A percentile compares a stretch with the other conserved stretches of the same genome.
Evolutionary conservation across 2,797 vertebrate species (phyloP).

Genomic region (Meda fulgida): DNA sequence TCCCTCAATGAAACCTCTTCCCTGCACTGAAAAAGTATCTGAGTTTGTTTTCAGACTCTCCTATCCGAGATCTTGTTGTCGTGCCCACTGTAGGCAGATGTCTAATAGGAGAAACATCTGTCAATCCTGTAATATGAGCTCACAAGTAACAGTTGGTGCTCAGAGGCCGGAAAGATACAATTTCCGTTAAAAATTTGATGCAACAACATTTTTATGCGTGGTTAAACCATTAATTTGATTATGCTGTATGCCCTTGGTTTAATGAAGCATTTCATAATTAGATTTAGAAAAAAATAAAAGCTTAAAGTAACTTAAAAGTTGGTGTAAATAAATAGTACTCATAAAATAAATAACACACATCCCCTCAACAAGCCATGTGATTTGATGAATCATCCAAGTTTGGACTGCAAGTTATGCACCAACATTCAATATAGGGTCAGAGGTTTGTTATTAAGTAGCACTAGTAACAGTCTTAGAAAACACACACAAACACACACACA

Average conservation of each 20-base stretch:
- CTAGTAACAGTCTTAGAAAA: background rate
- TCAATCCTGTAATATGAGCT: conserved; percentile 62
- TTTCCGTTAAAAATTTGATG: conserved; percentile 46
- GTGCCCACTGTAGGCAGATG: conserved; percentile 56
- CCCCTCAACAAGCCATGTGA: background rate
- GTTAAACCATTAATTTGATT: background rate
- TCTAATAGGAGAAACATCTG: conserved; percentile 72
- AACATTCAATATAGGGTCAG: background rate
- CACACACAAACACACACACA: no score
- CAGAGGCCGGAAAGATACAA: conserved; percentile 40
- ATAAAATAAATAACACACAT: background rate
- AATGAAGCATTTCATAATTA: background rate
- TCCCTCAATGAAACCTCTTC: background rate
- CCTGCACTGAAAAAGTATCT: background rate
- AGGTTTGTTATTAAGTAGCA: background rate
- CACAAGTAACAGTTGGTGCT: conserved; percentile 65
- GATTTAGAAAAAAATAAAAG: background rate
- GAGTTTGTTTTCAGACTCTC: conserved; percentile 55
- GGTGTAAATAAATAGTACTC: background rate
- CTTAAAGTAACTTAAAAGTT: background rate
- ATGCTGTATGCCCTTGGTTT: background rate
- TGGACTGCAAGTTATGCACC: background rate
- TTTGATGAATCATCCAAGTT: no score
- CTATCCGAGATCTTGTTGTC: conserved; percentile 63
- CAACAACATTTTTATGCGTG: background rate